Percentiles rank a stretch among this genome's conserved stretches.
Evolutionary conservation across 2,797 vertebrate species (phyloP).

Genomic region (Ispidina lecontei): DNA sequence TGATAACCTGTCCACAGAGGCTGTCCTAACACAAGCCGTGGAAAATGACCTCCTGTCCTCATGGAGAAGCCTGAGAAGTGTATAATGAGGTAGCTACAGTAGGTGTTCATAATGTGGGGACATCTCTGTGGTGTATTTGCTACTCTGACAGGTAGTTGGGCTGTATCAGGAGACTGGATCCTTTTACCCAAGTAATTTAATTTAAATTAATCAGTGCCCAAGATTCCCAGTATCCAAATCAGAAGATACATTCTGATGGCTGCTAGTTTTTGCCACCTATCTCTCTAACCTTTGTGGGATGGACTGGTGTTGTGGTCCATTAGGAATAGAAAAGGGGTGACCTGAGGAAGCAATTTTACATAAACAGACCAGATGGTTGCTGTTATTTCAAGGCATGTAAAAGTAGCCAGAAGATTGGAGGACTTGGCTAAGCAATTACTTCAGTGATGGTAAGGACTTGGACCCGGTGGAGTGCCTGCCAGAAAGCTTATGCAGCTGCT

Average conservation of each 20-base stretch:
- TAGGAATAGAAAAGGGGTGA: neutral
- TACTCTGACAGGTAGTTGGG: neutral
- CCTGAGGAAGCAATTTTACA: neutral
- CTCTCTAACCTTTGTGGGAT: neutral
- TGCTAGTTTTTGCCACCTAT: neutral
- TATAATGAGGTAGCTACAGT: too few relatives aligned
- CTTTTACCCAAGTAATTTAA: neutral
- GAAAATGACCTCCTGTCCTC: neutral
- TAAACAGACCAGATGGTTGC: neutral
- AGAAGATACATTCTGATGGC: neutral
- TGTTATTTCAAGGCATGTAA: neutral
- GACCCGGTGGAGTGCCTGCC: neutral
- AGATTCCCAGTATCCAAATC: neutral
- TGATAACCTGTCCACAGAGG: neutral
- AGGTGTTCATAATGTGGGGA: neutral
- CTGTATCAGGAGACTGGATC: neutral
- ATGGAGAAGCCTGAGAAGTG: neutral
- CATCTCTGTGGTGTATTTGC: accelerated
- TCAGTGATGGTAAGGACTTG: neutral
- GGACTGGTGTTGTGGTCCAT: neutral
- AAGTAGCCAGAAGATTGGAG: neutral
- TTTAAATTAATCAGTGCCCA: too few relatives aligned
- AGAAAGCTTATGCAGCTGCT: neutral
- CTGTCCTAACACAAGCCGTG: neutral
- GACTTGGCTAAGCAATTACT: neutral